phyloP scores from a whole-genome alignment of 2,797 vertebrate genomes.

The Crenichthys baileyi region DNA sequence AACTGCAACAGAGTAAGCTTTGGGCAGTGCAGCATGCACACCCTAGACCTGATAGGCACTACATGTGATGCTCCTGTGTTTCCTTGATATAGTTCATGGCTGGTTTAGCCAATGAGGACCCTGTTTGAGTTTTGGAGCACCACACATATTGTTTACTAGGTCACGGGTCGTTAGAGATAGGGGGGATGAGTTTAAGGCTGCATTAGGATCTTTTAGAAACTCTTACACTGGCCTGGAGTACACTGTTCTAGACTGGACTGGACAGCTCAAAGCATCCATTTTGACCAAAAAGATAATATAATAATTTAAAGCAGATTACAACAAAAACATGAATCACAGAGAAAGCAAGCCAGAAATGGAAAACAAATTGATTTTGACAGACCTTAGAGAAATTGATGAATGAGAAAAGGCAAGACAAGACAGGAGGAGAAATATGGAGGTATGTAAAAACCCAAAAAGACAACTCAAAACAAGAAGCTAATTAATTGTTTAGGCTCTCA shows the following conservation, averaged over 20 bases:
- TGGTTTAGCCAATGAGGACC: constrained; percentile 77
- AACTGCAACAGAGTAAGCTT: constrained; percentile 43
- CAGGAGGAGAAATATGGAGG: constrained; percentile 8
- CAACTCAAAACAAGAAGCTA: constrained; percentile 35
- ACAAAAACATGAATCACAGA: constrained; percentile 55
- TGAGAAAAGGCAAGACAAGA: constrained; percentile 46
- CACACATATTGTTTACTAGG: constrained; percentile 65
- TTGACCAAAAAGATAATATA: constrained; percentile 45
- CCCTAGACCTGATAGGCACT: constrained; percentile 62
- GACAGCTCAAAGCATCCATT: constrained; percentile 51
- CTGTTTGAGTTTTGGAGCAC: constrained; percentile 77
- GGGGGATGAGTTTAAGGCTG: constrained; percentile 50
- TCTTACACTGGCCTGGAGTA: constrained; percentile 53
- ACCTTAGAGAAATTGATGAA: constrained; percentile 42
- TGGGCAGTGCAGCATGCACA: constrained; percentile 54
- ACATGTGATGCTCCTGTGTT: constrained; percentile 71
- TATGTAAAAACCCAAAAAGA: constrained; percentile 28
- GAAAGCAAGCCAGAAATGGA: constrained; percentile 41
- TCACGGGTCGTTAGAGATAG: constrained; percentile 47
- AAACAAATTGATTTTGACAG: constrained; percentile 57
- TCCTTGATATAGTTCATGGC: constrained; percentile 82
- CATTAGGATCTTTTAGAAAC: constrained; percentile 49
- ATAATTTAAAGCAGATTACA: constrained; percentile 56
- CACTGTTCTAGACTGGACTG: constrained; percentile 69
- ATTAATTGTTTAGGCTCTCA: constrained; percentile 23